Evolutionary conservation across 1,140 invertebrate species (phyloP), one percentile per base, ranked within the genome.

Genomic region (Drosophila paulistorum): DNA sequence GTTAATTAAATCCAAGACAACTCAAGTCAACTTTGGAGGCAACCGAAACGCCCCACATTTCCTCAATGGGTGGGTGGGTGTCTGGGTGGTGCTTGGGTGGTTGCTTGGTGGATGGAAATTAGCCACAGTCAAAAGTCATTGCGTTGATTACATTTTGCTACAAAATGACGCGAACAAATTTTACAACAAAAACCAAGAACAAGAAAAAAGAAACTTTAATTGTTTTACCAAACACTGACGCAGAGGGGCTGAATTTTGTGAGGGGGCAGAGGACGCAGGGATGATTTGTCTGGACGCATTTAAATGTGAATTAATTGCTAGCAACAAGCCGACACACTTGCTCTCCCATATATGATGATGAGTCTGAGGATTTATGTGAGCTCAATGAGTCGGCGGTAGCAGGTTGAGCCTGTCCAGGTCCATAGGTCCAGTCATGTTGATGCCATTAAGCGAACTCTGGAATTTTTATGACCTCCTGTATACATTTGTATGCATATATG

Each of bases 51-150:
- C 57, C 11, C 58, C 33, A 30, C 10, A 5, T 39, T 51, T 17
- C 20, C 5, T 4, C n/a, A 54, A 17, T 39, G 39, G 42, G 17
- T 20, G 45, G 45, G 39, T n/a, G 68, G 55, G 23, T 55, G 17
- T 9, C 1, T 30, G 45, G 65, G 37, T 39, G 37, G 10, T 13
- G 37, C 9, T 13, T 39, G 11, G 37, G 37, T 39, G 37, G 37
- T 30, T 55, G 54, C 13, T 26, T 26, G 39, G 45, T 70, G 58
- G 41, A 14, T 54, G 70, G 60, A 89, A 90, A 90, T 90, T 90
- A 90, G 85, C 85, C 76, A 90, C 85, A 90, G 80, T 89, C 80
- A 84, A 89, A 89, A 89, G 84, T 89, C 84, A 89, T 89, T 83
- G 84, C 85, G 84, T 89, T 89, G 84, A 89, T 89, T 89, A 89